A percentile compares a stretch with the other conserved stretches of the same genome.
phyloP scores from a whole-genome alignment of 2,797 vertebrate species.

The Jordanella pulchra region DNA sequence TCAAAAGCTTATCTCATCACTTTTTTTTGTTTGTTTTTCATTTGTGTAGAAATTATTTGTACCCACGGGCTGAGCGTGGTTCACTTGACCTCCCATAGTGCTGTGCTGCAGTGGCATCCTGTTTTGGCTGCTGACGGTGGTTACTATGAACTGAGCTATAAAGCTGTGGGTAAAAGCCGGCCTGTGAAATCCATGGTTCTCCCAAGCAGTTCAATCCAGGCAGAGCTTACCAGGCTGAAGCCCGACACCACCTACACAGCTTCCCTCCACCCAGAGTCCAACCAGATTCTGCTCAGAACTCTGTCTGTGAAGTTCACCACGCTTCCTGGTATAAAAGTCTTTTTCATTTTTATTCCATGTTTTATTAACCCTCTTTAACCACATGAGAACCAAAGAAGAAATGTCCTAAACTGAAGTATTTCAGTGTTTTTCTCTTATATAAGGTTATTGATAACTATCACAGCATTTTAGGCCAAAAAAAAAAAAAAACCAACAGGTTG shows the following conservation, averaged over 20 bases:
- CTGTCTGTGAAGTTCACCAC: conserved; percentile 72
- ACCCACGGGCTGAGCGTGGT: conserved; percentile 61
- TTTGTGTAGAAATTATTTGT: conserved; percentile 62
- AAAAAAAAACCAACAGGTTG: background rate
- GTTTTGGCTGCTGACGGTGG: conserved; percentile 50
- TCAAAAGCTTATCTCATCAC: background rate
- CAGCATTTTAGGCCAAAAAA: background rate
- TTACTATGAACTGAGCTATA: conserved; percentile 65
- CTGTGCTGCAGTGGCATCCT: conserved; percentile 73
- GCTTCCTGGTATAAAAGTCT: conserved; percentile 60
- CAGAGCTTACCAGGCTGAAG: conserved; percentile 60
- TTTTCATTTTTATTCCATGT: background rate
- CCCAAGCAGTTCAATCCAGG: conserved; percentile 41
- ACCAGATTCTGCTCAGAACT: conserved; percentile 37
- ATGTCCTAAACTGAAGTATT: background rate
- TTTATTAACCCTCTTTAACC: background rate
- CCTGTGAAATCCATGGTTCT: conserved; percentile 30
- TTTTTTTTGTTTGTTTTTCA: background rate
- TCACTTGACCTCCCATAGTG: conserved; percentile 64
- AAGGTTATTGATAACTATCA: background rate
- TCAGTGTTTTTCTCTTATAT: background rate
- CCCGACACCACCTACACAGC: conserved; percentile 71
- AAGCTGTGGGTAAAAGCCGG: background rate
- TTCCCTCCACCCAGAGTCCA: conserved; percentile 61
- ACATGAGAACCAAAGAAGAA: background rate